Conservation (phyloP, 2,113 vertebrate species). For the Daphoenositta chrysoptera region DNA sequence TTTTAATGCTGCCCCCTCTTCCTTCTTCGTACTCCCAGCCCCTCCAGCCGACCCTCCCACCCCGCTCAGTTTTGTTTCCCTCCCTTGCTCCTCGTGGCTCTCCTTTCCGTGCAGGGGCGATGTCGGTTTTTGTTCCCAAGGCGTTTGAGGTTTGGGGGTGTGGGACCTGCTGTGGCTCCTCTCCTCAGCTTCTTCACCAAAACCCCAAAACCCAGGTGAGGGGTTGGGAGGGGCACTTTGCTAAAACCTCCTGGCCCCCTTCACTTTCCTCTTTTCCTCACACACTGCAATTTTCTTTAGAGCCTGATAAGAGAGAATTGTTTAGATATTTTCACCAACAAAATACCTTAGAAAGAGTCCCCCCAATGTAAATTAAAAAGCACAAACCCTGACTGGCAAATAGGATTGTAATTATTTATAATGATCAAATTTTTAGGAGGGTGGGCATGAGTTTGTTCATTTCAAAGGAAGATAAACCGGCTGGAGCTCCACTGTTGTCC, state of each 20-base stretch:
- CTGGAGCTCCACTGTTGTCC: slow-evolving; percentile 26
- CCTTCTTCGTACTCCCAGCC: neutral
- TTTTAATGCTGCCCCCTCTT: slow-evolving; percentile 6
- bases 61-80: slow-evolving; percentile 10
- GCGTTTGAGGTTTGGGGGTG: neutral
- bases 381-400: slow-evolving; percentile 27
- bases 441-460: slow-evolving; percentile 15
- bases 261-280: neutral
- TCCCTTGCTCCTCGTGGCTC: neutral
- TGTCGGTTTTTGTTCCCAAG: slow-evolving; percentile 4
- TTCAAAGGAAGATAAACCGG: slow-evolving; percentile 17
- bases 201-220: neutral
- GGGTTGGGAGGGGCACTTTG: neutral
- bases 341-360: slow-evolving; percentile 12
- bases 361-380: neutral
- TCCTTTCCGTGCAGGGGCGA: neutral
- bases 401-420: slow-evolving; percentile 63
- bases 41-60: neutral
- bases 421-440: slow-evolving; percentile 47
- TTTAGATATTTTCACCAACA: neutral
- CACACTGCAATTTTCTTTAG: neutral
- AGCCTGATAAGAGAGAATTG: neutral
- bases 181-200: neutral
- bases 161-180: neutral
- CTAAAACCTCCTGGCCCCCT: neutral